A percentile compares a stretch with the other conserved stretches of the same genome.
Conservation (phyloP, 1,140 invertebrate species). For the Dendrolimus kikuchii region DNA sequence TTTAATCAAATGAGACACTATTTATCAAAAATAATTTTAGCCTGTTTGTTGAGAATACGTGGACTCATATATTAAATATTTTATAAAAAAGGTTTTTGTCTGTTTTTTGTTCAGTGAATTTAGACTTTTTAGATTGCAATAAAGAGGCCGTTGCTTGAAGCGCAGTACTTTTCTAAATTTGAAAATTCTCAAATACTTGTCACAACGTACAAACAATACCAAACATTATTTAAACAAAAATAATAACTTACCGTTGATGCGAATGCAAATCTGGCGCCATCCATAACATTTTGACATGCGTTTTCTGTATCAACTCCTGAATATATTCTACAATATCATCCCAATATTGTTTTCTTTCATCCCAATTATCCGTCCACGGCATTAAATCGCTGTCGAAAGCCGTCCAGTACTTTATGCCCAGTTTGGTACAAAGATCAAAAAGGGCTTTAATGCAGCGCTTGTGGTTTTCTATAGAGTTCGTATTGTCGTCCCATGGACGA, state of each 20-base stretch:
- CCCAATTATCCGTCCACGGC: constrained; percentile 63
- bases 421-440: constrained; percentile 77
- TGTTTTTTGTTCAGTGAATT: too few species aligned
- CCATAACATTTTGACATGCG: constrained; percentile 77
- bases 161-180: too few species aligned
- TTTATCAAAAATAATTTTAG: too few species aligned
- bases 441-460: constrained; percentile 75
- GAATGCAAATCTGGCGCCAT: constrained; percentile 76
- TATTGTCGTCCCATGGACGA: constrained; percentile 75
- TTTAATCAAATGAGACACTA: too few species aligned
- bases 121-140: too few species aligned
- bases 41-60: too few species aligned
- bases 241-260: constrained; percentile 65
- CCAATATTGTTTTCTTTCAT: constrained; percentile 72
- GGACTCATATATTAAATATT: too few species aligned
- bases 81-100: too few species aligned
- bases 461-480: constrained; percentile 73
- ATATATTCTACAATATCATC: constrained; percentile 75
- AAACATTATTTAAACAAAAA: too few species aligned
- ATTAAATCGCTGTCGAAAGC: constrained; percentile 75
- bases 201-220: too few species aligned
- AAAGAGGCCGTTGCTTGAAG: too few species aligned
- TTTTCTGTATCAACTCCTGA: constrained; percentile 71
- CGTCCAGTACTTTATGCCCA: constrained; percentile 77
- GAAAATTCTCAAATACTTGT: too few species aligned